Evolutionary conservation across 1,140 invertebrate genomes (phyloP).

Genomic region (Oryzaephilus surinamensis): DNA sequence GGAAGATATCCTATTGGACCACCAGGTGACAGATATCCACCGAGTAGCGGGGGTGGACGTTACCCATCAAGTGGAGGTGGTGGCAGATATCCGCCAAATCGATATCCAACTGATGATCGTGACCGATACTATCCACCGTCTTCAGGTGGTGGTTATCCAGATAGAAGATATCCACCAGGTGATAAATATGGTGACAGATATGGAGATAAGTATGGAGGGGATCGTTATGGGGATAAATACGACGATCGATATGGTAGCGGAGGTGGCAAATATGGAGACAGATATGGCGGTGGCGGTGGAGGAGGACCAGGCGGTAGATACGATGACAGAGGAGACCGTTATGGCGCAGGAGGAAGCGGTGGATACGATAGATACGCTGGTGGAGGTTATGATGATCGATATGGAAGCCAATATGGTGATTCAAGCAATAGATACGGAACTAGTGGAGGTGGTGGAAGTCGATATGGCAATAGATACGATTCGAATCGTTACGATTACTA

Average conservation of each 20-base stretch:
- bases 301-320: conserved; percentile 35
- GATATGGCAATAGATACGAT: conserved; percentile 16
- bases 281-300: conserved; percentile 21
- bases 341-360: conserved; percentile 15
- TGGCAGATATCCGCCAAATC: conserved; percentile 25
- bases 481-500: conserved; percentile 21
- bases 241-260: conserved; percentile 17
- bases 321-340: conserved; percentile 29
- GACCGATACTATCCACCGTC: no score
- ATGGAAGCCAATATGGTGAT: conserved; percentile 35
- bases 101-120: conserved; percentile 33
- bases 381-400: conserved; percentile 30
- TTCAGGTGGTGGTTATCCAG: conserved; percentile 26
- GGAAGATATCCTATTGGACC: conserved; percentile 22
- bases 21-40: conserved; percentile 21
- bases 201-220: conserved; percentile 29
- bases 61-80: conserved; percentile 27
- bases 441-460: conserved; percentile 7
- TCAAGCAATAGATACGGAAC: conserved; percentile 23
- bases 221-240: conserved; percentile 35
- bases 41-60: conserved; percentile 23
- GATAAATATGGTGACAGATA: conserved; percentile 36
- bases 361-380: conserved; percentile 24
- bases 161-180: conserved; percentile 29
- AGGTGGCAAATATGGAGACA: conserved; percentile 28